Evolutionary conservation across 2,113 vertebrate genomes (phyloP).

Genomic region (Alaudala cheleensis): DNA sequence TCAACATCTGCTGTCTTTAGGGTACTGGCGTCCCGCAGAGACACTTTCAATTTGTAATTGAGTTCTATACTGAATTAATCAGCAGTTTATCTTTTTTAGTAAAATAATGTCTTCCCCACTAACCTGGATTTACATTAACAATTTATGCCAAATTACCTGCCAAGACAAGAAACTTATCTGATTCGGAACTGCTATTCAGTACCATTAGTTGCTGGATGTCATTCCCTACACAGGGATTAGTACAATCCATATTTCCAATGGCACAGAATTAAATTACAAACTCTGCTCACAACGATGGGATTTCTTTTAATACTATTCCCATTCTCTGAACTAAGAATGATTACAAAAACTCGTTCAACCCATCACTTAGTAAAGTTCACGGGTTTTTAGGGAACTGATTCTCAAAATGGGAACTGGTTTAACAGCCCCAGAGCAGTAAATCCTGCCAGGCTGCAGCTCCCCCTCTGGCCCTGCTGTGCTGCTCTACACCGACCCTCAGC

Average conservation of each 20-base stretch:
- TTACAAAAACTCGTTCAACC: background rate
- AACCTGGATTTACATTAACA: slow-evolving; percentile 86
- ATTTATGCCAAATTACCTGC: slow-evolving; percentile 85
- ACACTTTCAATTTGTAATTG: slow-evolving; percentile 97
- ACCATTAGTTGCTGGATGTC: slow-evolving; percentile 47
- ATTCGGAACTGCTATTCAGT: slow-evolving; percentile 47
- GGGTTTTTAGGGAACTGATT: background rate
- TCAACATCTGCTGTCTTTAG: slow-evolving; percentile 92
- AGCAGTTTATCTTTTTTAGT: slow-evolving; percentile 96
- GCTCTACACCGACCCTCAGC: fast-evolving
- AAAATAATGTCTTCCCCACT: slow-evolving; percentile 86
- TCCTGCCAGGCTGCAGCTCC: background rate
- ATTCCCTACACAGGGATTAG: background rate
- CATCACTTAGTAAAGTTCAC: background rate
- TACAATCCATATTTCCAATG: slow-evolving; percentile 19
- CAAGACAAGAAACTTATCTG: slow-evolving; percentile 68
- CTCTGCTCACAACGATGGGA: background rate
- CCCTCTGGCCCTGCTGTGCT: fast-evolving
- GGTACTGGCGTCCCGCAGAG: slow-evolving; percentile 84
- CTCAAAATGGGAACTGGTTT: background rate
- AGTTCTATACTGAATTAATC: slow-evolving; percentile 98
- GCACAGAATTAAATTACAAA: background rate
- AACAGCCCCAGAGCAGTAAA: background rate
- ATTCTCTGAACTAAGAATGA: background rate
- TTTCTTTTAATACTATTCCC: background rate